phyloP scores from a whole-genome alignment of 2,113 vertebrate genomes.

The Tauraco erythrolophus region DNA sequence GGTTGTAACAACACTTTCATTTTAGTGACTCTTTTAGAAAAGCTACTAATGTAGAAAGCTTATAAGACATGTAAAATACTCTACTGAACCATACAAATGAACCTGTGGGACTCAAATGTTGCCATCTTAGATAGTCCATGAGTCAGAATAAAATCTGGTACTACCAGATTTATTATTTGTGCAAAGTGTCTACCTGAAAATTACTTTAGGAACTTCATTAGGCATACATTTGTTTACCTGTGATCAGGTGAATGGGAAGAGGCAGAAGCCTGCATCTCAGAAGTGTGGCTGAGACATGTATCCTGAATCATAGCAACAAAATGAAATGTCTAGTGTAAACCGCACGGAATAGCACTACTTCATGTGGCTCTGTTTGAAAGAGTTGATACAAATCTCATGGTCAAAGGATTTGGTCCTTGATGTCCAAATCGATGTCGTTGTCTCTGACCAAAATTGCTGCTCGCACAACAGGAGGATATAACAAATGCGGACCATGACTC shows the following conservation, averaged over 20 bases:
- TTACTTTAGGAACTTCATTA: constrained; percentile 41
- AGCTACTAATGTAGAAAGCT: background rate
- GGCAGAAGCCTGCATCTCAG: background rate
- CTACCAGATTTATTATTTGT: constrained; percentile 51
- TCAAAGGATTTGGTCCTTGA: background rate
- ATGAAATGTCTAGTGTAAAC: background rate
- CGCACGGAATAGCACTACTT: background rate
- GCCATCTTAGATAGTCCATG: constrained; percentile 42
- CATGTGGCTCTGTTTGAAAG: background rate
- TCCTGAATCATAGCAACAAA: background rate
- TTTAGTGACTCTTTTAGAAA: constrained; percentile 16
- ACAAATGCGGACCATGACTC: accelerated
- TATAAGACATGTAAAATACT: constrained; percentile 28
- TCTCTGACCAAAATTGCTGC: background rate
- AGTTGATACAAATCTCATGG: background rate
- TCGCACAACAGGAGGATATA: background rate
- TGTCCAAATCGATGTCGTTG: background rate
- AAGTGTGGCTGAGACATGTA: background rate
- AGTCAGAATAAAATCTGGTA: constrained; percentile 60
- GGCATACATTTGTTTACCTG: constrained; percentile 56
- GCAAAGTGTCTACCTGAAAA: constrained; percentile 51
- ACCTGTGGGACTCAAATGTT: constrained; percentile 43
- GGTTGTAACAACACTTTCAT: background rate
- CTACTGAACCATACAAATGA: constrained; percentile 46
- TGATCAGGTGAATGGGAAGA: constrained; percentile 35